phyloP scores from a whole-genome alignment of 2,797 vertebrate species.

The Anisognathus igniventris region DNA sequence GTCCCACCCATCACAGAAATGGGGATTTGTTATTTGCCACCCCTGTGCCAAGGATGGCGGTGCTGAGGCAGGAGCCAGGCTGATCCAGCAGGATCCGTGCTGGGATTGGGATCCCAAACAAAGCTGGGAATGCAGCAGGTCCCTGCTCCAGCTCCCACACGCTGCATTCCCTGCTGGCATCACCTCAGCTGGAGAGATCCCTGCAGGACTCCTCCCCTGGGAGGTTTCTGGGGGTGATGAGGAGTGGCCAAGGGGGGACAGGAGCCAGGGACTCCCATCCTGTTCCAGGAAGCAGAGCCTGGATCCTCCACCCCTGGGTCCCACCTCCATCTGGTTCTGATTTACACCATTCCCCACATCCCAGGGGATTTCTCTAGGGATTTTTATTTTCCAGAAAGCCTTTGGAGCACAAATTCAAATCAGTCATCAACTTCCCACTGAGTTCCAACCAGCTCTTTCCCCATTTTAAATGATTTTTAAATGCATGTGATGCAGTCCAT shows the following conservation, averaged over 20 bases:
- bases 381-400: not conserved
- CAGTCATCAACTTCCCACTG: slow-evolving; percentile 45
- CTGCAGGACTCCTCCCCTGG: not conserved
- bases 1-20: not conserved
- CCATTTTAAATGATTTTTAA: slow-evolving; percentile 56
- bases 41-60: not conserved
- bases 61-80: not conserved
- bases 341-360: not conserved
- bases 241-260: not conserved
- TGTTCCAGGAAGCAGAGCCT: not conserved
- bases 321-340: not conserved
- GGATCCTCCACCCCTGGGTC: not conserved
- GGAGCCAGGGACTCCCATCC: not conserved
- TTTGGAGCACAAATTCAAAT: slow-evolving; percentile 3
- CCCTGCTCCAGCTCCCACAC: not conserved
- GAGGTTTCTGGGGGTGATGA: rapidly evolving
- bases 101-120: not conserved
- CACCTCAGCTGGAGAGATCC: not conserved
- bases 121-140: not conserved
- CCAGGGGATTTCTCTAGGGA: not conserved
- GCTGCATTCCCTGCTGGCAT: not conserved
- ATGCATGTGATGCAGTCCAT: slow-evolving; percentile 17
- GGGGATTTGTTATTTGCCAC: no score
- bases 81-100: not conserved
- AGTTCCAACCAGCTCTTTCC: slow-evolving; percentile 4